Conservation (phyloP, 2,888 invertebrate genomes). For the Tortrix viridana region DNA sequence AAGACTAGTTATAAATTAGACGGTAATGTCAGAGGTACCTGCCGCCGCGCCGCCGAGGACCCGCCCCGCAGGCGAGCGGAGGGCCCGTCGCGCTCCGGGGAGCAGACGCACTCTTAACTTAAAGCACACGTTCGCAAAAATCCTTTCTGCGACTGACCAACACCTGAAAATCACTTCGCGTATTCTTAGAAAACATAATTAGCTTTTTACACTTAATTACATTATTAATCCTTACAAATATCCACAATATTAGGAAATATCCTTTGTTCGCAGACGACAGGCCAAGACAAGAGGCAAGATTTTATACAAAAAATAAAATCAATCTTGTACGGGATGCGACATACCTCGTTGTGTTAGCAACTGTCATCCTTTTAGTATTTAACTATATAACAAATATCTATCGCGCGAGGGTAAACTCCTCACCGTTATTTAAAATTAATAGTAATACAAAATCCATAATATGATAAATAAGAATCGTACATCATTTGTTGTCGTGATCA, state of each 20-base stretch:
- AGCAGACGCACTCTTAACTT: background rate
- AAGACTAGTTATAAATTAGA: conserved; percentile 58
- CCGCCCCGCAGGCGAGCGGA: conserved; percentile 8
- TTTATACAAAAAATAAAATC: conserved; percentile 84
- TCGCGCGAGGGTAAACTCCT: conserved; percentile 59
- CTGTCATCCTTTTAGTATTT: conserved; percentile 67
- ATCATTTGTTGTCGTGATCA: conserved; percentile 45
- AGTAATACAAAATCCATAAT: conserved; percentile 30
- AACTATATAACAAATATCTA: conserved; percentile 72
- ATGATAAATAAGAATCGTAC: conserved; percentile 36
- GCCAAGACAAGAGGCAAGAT: conserved; percentile 83
- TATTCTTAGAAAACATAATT: conserved; percentile 78
- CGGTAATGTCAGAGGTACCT: conserved; percentile 8
- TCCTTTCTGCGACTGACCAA: conserved; percentile 72
- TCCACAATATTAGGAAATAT: conserved; percentile 72
- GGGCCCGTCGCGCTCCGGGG: conserved; percentile 4
- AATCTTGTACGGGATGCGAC: conserved; percentile 70
- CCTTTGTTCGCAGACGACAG: conserved; percentile 79
- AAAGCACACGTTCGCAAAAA: conserved; percentile 53
- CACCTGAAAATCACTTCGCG: conserved; percentile 67
- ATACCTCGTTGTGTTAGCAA: conserved; percentile 80
- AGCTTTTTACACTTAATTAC: conserved; percentile 65
- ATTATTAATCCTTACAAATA: conserved; percentile 70
- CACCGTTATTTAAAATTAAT: conserved; percentile 32
- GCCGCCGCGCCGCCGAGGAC: conserved; percentile 7